phyloP scores from a whole-genome alignment of 2,797 vertebrate species.

The Xenops minutus region DNA sequence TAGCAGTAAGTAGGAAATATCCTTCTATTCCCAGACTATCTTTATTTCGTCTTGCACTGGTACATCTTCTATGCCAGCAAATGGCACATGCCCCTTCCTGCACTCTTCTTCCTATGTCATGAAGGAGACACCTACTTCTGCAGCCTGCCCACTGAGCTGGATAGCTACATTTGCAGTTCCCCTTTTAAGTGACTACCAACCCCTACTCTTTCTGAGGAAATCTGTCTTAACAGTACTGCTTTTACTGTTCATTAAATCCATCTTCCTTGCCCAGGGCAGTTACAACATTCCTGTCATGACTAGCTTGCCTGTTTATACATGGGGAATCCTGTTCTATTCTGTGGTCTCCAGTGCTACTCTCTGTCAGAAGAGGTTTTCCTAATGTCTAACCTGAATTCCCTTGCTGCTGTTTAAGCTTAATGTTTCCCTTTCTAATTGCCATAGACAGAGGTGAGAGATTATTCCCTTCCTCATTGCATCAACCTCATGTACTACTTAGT shows the following conservation, averaged over 20 bases:
- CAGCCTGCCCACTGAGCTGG: accelerated
- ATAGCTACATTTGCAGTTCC: background rate
- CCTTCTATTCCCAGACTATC: background rate
- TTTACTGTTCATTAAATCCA: background rate
- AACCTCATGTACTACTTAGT: background rate
- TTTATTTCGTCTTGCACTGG: background rate
- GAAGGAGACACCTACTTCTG: background rate
- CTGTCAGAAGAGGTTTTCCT: background rate
- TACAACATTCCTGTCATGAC: background rate
- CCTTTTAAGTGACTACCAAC: background rate
- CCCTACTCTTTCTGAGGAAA: background rate
- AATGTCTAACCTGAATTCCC: background rate
- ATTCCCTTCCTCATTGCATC: background rate
- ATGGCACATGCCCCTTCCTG: accelerated
- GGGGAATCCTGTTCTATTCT: background rate
- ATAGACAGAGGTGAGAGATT: background rate
- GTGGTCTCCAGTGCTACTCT: background rate
- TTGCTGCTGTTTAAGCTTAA: background rate
- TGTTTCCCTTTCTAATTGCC: background rate
- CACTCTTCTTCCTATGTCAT: background rate
- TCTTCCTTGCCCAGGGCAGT: accelerated
- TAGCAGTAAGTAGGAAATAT: background rate
- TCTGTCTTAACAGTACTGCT: background rate
- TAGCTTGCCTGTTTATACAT: background rate
- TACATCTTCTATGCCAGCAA: background rate